Evolutionary conservation across 2,113 vertebrate genomes (phyloP).

Genomic region (Deroptyus accipitrinus): DNA sequence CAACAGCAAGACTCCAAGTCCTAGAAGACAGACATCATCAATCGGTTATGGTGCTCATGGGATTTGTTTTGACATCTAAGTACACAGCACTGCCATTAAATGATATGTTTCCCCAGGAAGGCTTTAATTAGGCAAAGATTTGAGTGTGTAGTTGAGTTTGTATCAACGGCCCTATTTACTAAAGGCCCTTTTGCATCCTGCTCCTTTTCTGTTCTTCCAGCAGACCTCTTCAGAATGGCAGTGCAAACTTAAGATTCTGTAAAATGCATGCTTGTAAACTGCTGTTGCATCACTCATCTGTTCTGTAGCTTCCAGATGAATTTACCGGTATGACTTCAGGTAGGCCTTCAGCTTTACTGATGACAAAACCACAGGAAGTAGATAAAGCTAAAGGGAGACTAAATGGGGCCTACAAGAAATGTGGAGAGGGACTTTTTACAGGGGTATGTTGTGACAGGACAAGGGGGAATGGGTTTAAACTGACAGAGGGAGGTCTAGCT

Average conservation of each 20-base stretch:
- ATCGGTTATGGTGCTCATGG: rapidly evolving
- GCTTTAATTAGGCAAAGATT: background rate
- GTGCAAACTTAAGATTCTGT: background rate
- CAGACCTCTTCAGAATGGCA: background rate
- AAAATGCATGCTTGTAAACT: background rate
- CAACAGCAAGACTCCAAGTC: background rate
- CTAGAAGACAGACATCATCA: background rate
- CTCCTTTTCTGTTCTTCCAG: background rate
- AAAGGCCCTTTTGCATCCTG: background rate
- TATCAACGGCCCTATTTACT: background rate
- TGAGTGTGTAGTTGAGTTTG: background rate
- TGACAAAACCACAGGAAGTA: background rate
- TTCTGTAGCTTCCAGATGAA: background rate
- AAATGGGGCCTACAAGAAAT: background rate
- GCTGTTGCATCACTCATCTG: background rate
- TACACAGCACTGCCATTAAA: background rate
- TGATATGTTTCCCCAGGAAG: rapidly evolving
- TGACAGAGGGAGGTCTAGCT: background rate
- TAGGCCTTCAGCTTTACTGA: background rate
- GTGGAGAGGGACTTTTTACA: background rate
- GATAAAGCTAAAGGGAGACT: background rate
- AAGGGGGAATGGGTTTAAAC: background rate
- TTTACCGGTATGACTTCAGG: background rate
- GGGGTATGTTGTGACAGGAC: background rate
- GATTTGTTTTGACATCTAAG: background rate